A percentile compares a stretch with the other conserved stretches of the same genome.
Conservation (phyloP, 1,140 invertebrate species). For the Frieseomelitta varia region DNA sequence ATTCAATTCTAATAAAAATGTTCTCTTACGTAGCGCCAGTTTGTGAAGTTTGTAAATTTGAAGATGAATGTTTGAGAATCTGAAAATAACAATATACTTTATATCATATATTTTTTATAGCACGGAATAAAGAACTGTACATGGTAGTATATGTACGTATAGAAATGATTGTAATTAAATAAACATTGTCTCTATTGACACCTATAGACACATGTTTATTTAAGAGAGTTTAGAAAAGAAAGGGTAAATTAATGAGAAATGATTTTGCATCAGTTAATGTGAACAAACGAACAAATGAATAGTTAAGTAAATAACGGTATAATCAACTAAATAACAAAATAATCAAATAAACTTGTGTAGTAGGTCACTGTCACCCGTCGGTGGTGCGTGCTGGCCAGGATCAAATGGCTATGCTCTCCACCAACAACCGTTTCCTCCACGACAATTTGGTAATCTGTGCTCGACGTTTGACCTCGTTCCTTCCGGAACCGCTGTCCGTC, state of each 20-base stretch:
- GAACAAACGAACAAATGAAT: neutral
- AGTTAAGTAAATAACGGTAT: too few relatives aligned
- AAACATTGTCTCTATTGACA: neutral
- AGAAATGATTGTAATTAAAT: neutral
- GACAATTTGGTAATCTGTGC: constrained; percentile 97
- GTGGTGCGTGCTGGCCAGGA: constrained; percentile 93
- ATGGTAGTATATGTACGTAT: neutral
- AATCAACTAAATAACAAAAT: too few relatives aligned
- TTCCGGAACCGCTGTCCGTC: constrained; percentile 92
- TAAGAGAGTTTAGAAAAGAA: neutral
- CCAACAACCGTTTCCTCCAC: constrained; percentile 97
- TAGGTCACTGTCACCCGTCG: constrained; percentile 97
- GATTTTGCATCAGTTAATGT: too few relatives aligned
- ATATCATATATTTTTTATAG: too few relatives aligned
- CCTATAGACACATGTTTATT: too few relatives aligned
- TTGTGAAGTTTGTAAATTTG: too few relatives aligned
- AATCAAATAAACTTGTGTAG: constrained; percentile 82
- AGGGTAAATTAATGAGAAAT: neutral
- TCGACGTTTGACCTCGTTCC: constrained; percentile 89
- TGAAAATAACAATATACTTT: too few relatives aligned
- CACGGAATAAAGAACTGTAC: neutral
- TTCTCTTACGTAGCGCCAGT: too few relatives aligned
- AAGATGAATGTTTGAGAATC: too few relatives aligned
- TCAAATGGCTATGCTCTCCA: constrained; percentile 95
- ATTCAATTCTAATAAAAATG: too few relatives aligned